Evolutionary conservation across 2,888 invertebrate genomes (phyloP).

Genomic region (Hypselothyrea guttata): DNA sequence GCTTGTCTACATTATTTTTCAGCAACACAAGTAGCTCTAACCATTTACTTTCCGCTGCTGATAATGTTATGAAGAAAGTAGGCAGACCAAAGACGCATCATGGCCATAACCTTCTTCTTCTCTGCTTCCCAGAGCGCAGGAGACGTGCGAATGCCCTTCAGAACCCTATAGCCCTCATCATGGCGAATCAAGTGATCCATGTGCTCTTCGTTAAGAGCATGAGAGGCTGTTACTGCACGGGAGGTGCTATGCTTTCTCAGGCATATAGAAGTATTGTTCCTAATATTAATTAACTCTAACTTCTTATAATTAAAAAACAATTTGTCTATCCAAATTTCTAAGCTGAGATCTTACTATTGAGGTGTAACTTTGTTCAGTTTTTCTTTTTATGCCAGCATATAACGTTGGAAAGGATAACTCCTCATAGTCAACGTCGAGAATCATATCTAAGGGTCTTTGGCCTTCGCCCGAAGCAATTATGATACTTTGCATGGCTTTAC

Average conservation of each 20-base stretch:
- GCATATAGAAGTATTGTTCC: slow-evolving; percentile 7
- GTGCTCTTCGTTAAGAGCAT: background rate
- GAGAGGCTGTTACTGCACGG: background rate
- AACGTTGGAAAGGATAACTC: slow-evolving; percentile 29
- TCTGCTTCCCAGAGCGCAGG: slow-evolving; percentile 44
- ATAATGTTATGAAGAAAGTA: slow-evolving; percentile 6
- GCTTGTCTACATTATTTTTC: slow-evolving; percentile 1
- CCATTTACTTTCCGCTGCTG: slow-evolving; percentile 8
- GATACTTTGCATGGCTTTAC: slow-evolving; percentile 18
- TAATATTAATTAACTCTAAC: slow-evolving; percentile 7
- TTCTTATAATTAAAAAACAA: slow-evolving; percentile 31
- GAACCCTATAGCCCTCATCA: background rate
- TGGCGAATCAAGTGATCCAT: background rate
- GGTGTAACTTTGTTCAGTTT: slow-evolving; percentile 1
- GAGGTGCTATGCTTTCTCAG: slow-evolving; percentile 1
- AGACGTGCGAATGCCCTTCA: slow-evolving; percentile 28
- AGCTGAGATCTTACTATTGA: slow-evolving; percentile 31
- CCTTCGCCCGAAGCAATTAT: slow-evolving; percentile 35
- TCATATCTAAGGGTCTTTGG: slow-evolving; percentile 21
- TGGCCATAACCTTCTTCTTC: slow-evolving; percentile 13
- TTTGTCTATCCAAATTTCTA: slow-evolving; percentile 29
- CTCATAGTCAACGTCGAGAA: slow-evolving; percentile 30
- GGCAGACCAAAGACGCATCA: slow-evolving; percentile 4
- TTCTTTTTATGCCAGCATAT: slow-evolving; percentile 22
- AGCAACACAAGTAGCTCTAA: background rate